Evolutionary conservation across 1,140 invertebrate genomes (phyloP), one percentile per base, ranked within the genome.

Genomic region (Cotesia glomerata): DNA sequence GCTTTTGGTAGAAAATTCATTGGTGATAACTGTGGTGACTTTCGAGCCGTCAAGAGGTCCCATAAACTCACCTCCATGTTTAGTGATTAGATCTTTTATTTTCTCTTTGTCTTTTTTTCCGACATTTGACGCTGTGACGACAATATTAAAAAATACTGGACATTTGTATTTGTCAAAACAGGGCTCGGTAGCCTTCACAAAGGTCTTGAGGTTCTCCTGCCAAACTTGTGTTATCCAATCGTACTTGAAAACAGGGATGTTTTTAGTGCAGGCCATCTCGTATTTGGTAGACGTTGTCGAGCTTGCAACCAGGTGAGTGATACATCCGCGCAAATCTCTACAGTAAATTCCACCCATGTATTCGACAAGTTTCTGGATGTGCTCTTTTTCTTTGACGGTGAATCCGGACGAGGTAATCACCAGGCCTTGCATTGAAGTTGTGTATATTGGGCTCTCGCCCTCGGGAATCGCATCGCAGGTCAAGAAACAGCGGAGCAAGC

Each of bases 311-410:
- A 98, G 89, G 88, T 97, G 95, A 13, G 95, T 97, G 3, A 93
- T 91, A 72, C 90, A 89, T 66, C 89, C 88, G 36, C 92, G 91
- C 45, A 97, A 89, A 65, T 90, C 89, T 74, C 90, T 90, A 11
- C 89, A 91, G 76, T 92, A 95, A 11, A 91, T 86, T 4, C 95
- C 96, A 69, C 93, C 94, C 95, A 97, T 97, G 81, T 91, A 92
- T 77, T 93, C 88, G 0, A 97, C 90, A 78, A 91, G 91, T 26
- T 88, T 86, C 79, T 91, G 90, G 4, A 97, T 85, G 36, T 90
- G 84, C 76, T 90, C 88, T 91, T 95, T 95, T 62, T 85, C 83
- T 54, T 87, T 78, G 77, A 88, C 88, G 49, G 87, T 83, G 35
- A 96, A 87, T 58, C 92, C 92, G 61, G 94, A 94, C 63, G 92